Evolutionary conservation across 1,140 invertebrate genomes (phyloP).

Genomic region (Trichonephila clavipes): DNA sequence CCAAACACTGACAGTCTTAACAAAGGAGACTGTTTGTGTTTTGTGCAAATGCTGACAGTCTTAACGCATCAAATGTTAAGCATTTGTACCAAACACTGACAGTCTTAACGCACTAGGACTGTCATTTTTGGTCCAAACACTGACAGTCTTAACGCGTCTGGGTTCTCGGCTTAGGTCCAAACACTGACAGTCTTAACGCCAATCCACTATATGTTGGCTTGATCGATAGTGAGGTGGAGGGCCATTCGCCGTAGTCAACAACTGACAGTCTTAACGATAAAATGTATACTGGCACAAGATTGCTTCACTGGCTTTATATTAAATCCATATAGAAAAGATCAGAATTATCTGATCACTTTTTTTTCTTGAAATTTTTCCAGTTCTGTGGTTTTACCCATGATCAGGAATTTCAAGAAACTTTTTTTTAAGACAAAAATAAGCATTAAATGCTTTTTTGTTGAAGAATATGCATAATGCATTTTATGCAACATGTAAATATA

Average conservation of each 20-base stretch:
- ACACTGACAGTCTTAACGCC: slow-evolving; percentile 56
- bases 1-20: slow-evolving; percentile 72
- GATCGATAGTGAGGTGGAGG: too few relatives aligned
- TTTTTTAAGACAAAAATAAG: too few relatives aligned
- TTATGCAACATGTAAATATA: too few relatives aligned
- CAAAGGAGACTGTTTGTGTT: background rate
- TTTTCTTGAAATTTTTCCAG: too few relatives aligned
- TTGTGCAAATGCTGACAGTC: slow-evolving; percentile 49
- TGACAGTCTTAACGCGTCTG: slow-evolving; percentile 52
- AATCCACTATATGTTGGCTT: background rate
- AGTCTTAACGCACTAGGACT: slow-evolving; percentile 29
- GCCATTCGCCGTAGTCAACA: too few relatives aligned
- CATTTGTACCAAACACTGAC: slow-evolving; percentile 64
- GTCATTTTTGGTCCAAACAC: slow-evolving; percentile 55
- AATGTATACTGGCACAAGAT: background rate
- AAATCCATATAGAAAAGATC: background rate
- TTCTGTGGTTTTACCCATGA: too few relatives aligned
- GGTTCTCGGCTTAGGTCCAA: slow-evolving; percentile 1
- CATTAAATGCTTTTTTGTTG: too few relatives aligned
- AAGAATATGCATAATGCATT: too few relatives aligned
- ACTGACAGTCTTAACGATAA: slow-evolving; percentile 61
- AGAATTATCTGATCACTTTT: background rate
- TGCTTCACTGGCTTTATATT: background rate
- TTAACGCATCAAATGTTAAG: background rate
- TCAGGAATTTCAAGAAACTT: too few relatives aligned